A percentile compares a stretch with the other conserved stretches of the same genome.
These are phyloP conservation scores for Champsocephalus gunnari DNA, from an alignment of 2,797 vertebrate species.

Conservation along the genomic window DNA sequence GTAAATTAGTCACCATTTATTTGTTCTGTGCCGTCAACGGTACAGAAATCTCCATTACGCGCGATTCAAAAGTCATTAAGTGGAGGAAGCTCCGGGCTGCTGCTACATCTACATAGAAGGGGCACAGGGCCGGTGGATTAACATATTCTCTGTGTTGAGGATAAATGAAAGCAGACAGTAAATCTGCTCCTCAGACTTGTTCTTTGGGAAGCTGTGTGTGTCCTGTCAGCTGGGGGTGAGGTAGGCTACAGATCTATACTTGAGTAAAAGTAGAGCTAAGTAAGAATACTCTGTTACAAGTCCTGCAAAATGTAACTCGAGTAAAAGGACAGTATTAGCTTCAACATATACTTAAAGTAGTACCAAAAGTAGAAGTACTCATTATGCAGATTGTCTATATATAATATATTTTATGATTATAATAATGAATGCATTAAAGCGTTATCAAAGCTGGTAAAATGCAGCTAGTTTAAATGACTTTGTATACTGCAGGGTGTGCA, in stretches of 20 bases:
- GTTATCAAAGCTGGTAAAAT: too few species aligned
- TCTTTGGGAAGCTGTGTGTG: slow-evolving; percentile 2
- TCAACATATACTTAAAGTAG: too few species aligned
- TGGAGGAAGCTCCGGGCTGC: slow-evolving; percentile 43
- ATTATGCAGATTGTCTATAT: too few species aligned
- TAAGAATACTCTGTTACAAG: too few species aligned
- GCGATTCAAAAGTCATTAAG: slow-evolving; percentile 78
- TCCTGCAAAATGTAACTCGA: too few species aligned
- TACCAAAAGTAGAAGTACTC: too few species aligned
- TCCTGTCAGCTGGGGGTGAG: neutral
- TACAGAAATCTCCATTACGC: slow-evolving; percentile 78
- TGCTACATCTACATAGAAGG: slow-evolving; percentile 21
- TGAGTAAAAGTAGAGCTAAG: too few species aligned
- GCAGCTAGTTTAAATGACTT: too few species aligned
- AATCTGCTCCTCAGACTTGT: slow-evolving; percentile 29
- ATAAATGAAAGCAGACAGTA: slow-evolving; percentile 44
- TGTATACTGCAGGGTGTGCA: too few species aligned
- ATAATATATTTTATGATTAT: neutral
- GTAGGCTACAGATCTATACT: too few species aligned
- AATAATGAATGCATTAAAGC: too few species aligned
- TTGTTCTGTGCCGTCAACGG: slow-evolving; percentile 77
- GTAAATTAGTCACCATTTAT: slow-evolving; percentile 83
- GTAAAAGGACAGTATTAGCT: too few species aligned
- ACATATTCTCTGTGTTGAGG: slow-evolving; percentile 35
- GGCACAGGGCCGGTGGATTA: slow-evolving; percentile 38